Evolutionary conservation across 2,888 invertebrate genomes (phyloP), one percentile per base, ranked within the genome.

Genomic region (Eupsilia transversa): DNA sequence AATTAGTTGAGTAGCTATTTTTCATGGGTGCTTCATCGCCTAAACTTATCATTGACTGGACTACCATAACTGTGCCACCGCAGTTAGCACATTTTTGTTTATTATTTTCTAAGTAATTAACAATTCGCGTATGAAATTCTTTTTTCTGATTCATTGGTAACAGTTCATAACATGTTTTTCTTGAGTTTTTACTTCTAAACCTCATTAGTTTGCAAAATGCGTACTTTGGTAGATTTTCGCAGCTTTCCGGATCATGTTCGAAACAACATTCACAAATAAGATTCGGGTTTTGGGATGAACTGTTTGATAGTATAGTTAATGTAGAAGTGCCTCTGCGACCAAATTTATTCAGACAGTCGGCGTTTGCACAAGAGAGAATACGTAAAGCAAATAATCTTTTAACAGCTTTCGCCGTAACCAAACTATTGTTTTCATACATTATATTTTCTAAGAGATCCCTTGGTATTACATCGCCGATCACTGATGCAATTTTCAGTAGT

Each of bases 401-500:
- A n/a, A 97, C 90, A 35, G 97, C 97, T 93, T 95, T 93, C 77
- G 95, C 94, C 56, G 97, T 96, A 33, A 93, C 92, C n/a, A 94
- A 71, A 56, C 92, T 86, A 74, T 96, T 93, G 65, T 97, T 96
- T 90, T 97, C 96, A 77, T 96, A 95, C 94, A 97, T 95, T 38
- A 97, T 95, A 68, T 92, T 95, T 86, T 97, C 96, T 74, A 97
- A 89, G 49, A 97, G 94, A 35, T 94, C 93, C 80, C 97, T 93
- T 23, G 96, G 95, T 74, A 97, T 94, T 9, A 96, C 90, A 57
- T 95, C 93, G 0, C 97, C 97, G 52, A 97, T 93, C 0, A 97
- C 96, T 0, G 97, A 96, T 12, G 97, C 97, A 74, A 97, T 97
- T 91, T 97, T 97, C 23, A 97, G 90, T 63, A 97, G 91, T 71